Base-by-base conservation (phyloP, 2,797 vertebrate genomes). In the Epinephelus awoara region DNA sequence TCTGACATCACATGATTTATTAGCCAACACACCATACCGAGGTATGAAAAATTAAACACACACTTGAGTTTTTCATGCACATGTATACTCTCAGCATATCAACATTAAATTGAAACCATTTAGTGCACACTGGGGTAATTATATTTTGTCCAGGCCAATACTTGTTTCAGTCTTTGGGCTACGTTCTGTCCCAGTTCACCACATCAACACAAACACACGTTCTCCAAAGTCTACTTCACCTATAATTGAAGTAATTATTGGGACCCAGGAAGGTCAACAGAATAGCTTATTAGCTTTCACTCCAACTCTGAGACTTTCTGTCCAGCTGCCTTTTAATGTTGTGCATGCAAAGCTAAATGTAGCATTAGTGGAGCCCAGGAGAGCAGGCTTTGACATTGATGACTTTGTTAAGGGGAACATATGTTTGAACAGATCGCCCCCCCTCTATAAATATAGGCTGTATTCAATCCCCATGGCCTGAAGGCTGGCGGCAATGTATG, bases 331-430 rank as follows among this genome's bases (percentile, higher is more conserved):
- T 88, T 75, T 76, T 87, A 85, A 89, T 86, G 51, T 77, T 82
- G 86, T 85, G 88, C 86, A 89, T 85, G 81, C 82, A 82, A 89
- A 85, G 82, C 91, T 93, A 90, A 93, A 92, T 85, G 89, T 85
- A 78, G 88, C 72, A 86, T 92, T 89, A 89, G 79, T 72, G 64
- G 70, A 77, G 76, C 92, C 85, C 80, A 18, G 59, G 90, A 90
- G 93, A 87, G 67, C 69, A 46, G 54, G 71, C 56, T 90, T 87
- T 92, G 92, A 93, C 92, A 92, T 88, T 93, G 92, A 93, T 89
- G 87, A 91, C 93, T 91, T 93, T 94, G 89, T 93, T 92, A 92
- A 93, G 83, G 92, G 85, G 90, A 92, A 86, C 91, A 91, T 93
- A 91, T 92, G 90, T 93, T 92, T 92, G 91, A 94, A 88, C 87